These are phyloP conservation scores for Ameiurus melas DNA, from an alignment of 2,113 vertebrate genomes.

Conservation along the genomic window DNA sequence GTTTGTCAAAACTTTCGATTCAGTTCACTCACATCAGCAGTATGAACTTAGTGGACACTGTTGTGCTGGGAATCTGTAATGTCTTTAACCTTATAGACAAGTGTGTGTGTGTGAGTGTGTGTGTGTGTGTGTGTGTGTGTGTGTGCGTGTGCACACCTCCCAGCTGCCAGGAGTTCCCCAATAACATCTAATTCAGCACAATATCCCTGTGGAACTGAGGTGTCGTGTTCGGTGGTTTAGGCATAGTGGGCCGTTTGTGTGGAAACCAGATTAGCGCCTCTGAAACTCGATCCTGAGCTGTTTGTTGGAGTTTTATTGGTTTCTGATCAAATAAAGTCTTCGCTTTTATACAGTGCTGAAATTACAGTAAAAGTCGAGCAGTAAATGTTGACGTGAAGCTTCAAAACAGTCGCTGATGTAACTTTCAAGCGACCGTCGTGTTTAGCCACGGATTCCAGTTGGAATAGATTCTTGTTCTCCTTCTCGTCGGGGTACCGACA, in stretches of 20 bases:
- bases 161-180: conserved; percentile 1
- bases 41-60: background rate
- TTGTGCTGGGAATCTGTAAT: background rate
- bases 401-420: background rate
- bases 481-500: background rate
- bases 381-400: background rate
- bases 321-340: conserved; percentile 10
- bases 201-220: background rate
- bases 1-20: background rate
- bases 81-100: background rate
- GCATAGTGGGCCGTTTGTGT: background rate
- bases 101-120: conserved; percentile 11
- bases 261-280: conserved; percentile 3
- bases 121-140: conserved; percentile 2
- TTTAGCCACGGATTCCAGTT: too few relatives aligned
- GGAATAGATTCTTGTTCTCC: background rate
- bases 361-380: background rate
- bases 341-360: background rate
- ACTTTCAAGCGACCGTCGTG: background rate
- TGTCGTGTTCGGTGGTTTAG: background rate
- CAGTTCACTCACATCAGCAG: background rate
- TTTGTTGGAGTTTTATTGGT: conserved; percentile 3
- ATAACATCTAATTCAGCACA: conserved; percentile 7
- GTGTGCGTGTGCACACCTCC: background rate
- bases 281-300: background rate